Evolutionary conservation across 2,113 vertebrate species (phyloP).

Genomic region (Hypocryptadius cinnamomeus): DNA sequence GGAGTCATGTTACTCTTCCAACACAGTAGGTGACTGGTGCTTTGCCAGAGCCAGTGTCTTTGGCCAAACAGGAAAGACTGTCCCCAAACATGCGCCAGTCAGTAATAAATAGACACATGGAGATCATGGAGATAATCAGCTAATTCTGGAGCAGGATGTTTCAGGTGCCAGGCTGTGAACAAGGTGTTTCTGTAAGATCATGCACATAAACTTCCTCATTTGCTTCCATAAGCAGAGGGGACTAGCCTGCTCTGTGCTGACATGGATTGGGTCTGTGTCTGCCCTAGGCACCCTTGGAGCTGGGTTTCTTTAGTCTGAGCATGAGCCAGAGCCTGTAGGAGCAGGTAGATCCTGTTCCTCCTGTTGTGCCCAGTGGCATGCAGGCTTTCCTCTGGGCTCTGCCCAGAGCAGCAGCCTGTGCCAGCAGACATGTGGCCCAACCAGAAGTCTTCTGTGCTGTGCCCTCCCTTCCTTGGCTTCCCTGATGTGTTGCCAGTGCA

Average conservation of each 20-base stretch:
- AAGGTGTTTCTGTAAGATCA: not conserved
- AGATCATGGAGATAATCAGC: not conserved
- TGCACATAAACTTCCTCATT: not conserved
- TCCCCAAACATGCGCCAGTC: not conserved
- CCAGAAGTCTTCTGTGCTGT: not conserved
- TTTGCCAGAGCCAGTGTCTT: not conserved
- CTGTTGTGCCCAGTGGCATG: not conserved
- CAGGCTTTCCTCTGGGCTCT: not conserved
- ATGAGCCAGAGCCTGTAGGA: not conserved
- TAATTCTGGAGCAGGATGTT: not conserved
- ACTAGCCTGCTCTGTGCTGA: not conserved
- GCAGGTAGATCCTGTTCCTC: not conserved
- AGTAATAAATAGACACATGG: not conserved
- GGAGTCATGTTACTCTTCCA: not conserved
- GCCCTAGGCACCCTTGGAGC: not conserved
- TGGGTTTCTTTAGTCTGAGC: not conserved
- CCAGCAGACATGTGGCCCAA: not conserved
- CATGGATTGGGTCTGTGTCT: not conserved
- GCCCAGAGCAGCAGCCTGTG: not conserved
- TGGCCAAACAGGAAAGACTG: not conserved
- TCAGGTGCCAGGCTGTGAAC: fast-evolving
- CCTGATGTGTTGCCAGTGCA: not conserved
- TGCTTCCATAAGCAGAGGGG: not conserved
- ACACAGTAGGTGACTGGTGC: not conserved
- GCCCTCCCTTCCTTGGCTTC: not conserved